Base-by-base conservation (phyloP, 2,113 vertebrate species). In the Vulpes ferrilata region DNA sequence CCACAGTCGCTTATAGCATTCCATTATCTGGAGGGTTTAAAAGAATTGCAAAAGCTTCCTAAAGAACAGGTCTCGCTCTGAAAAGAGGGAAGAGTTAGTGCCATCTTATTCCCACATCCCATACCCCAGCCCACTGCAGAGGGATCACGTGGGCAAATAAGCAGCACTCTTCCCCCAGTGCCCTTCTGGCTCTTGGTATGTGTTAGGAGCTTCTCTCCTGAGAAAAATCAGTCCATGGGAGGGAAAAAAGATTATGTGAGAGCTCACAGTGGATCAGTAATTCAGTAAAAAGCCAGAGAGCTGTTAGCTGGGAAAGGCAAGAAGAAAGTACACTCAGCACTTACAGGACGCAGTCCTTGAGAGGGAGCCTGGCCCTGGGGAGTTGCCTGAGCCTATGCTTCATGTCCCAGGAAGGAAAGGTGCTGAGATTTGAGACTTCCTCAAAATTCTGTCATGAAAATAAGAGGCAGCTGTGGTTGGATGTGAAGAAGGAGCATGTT, bases 361-460 rank as follows among this genome's bases (percentile, higher is more conserved):
- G n/a, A 23, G 12, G 30, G 5, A 65, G 19, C 9, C 71, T 35
- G 3, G 43, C 25, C 30, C 82, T 30, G 5, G 3, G 48, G 32
- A 87, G 32, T 0, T 55, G 8, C 32, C 73, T 35, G 16, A 13
- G 5, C 9, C 20, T 3, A 4, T 12, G 23, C 27, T 62, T 30
- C 43, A 8, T 25, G 30, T 30, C 10, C 30, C 65, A 93, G 35
- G 35, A 59, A 22, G 35, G 43, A 83, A 93, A 97, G 25, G 22
- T 51, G 12, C 8, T 16, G 20, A 90, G 25, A 35, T 20, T 38
- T 48, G 11, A 1, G 35, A 51, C 90, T 53, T 35, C 17, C 71
- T 95, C 96, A 83, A 53, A 76, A 93, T 30, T 5, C 13, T 88
- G 11, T 82, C 48, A 74, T n/a, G 43, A 74, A 93, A 84, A 17